These are phyloP conservation scores for Sabellastarte sp. DNA, from an alignment of 2,888 invertebrate species.

Conservation along the genomic window DNA sequence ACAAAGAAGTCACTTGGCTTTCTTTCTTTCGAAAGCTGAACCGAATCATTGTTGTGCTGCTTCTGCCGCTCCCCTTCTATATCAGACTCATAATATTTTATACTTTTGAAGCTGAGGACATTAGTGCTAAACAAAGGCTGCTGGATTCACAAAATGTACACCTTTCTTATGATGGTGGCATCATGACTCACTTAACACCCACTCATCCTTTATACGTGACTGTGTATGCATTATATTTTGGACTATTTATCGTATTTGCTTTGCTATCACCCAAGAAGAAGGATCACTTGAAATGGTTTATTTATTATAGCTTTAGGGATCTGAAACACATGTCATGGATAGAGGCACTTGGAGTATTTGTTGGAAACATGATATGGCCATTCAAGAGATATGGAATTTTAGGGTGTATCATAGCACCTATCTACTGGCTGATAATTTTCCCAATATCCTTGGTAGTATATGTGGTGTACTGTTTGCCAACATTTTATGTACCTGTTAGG, in stretches of 20 bases:
- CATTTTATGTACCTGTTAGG: conserved; percentile 46
- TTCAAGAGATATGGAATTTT: conserved; percentile 49
- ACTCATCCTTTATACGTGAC: conserved; percentile 46
- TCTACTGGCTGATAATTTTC: conserved; percentile 39
- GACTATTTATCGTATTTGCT: conserved; percentile 41
- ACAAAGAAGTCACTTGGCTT: conserved; percentile 23
- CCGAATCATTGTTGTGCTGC: conserved; percentile 35
- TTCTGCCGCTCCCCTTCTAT: conserved; percentile 51
- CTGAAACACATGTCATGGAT: conserved; percentile 47
- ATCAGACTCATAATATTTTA: conserved; percentile 48
- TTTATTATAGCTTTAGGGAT: conserved; percentile 44
- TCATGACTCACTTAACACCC: conserved; percentile 49
- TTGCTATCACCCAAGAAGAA: conserved; percentile 26
- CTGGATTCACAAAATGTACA: conserved; percentile 30
- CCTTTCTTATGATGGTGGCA: conserved; percentile 36
- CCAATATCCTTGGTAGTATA: conserved; percentile 42
- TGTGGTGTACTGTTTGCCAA: conserved; percentile 47
- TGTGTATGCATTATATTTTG: conserved; percentile 45
- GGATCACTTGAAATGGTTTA: conserved; percentile 38
- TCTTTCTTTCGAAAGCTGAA: conserved; percentile 36
- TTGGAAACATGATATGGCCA: conserved; percentile 47
- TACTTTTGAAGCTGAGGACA: conserved; percentile 45
- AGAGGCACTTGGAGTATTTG: conserved; percentile 42
- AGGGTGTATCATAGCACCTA: conserved; percentile 40
- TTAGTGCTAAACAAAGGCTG: conserved; percentile 32